phyloP scores from a whole-genome alignment of 2,797 vertebrate species.

The Caiman crocodilus region DNA sequence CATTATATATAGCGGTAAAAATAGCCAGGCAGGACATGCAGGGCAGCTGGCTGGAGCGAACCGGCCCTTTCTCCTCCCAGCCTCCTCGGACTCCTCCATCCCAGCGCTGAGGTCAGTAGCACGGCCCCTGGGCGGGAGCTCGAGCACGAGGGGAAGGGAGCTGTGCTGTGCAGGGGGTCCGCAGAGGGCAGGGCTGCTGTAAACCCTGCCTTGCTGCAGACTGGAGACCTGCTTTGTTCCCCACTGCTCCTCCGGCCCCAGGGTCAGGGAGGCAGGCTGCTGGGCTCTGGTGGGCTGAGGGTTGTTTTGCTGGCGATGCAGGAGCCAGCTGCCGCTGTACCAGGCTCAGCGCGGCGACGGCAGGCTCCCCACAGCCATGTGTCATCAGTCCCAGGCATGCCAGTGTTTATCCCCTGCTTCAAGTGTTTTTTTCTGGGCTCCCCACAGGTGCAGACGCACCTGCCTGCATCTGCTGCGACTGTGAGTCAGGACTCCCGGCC shows the following conservation, averaged over 20 bases:
- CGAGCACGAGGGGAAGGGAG: background rate
- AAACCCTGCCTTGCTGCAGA: background rate
- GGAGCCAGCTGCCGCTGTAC: background rate
- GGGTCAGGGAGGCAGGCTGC: too few relatives aligned
- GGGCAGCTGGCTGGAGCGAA: slow-evolving; percentile 55
- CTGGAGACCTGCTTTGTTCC: background rate
- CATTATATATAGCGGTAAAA: slow-evolving; percentile 78
- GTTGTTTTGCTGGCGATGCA: background rate
- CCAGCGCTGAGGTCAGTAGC: slow-evolving; percentile 32
- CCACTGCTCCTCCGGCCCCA: background rate
- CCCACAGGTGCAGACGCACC: background rate
- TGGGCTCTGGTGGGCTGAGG: too few relatives aligned
- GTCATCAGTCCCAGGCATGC: too few relatives aligned
- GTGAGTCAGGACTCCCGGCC: background rate
- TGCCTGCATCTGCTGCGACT: too few relatives aligned
- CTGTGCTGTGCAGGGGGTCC: background rate
- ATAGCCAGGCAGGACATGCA: slow-evolving; percentile 58
- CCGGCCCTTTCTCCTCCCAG: background rate
- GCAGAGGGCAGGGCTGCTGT: background rate
- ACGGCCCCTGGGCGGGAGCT: background rate
- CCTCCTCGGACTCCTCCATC: background rate
- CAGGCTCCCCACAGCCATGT: background rate
- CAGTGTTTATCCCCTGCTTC: background rate
- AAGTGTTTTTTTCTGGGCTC: background rate
- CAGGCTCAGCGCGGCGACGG: background rate